A percentile compares a stretch with the other conserved stretches of the same genome.
Evolutionary conservation across 2,888 invertebrate genomes (phyloP).

Genomic region (Cheilosia vulpina): DNA sequence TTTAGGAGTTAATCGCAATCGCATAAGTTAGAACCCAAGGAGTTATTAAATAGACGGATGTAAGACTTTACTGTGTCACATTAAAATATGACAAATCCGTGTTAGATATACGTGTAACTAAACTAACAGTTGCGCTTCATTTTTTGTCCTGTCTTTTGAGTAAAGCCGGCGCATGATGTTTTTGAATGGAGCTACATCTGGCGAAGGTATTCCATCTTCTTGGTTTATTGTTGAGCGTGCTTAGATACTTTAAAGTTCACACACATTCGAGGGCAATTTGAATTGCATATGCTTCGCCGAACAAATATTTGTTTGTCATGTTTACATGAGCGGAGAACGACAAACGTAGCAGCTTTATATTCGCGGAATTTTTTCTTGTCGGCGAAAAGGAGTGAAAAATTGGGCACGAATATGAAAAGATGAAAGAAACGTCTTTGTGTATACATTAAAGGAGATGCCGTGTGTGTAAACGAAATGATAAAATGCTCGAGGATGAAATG

Average conservation of each 20-base stretch:
- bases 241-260: constrained; percentile 56
- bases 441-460: constrained; percentile 35
- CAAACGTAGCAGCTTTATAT: constrained; percentile 14
- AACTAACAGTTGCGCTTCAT: constrained; percentile 4
- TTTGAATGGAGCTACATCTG: constrained; percentile 25
- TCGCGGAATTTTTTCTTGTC: constrained; percentile 4
- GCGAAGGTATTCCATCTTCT: constrained; percentile 30
- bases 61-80: constrained; percentile 64
- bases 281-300: constrained; percentile 20
- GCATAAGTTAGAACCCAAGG: constrained; percentile 21
- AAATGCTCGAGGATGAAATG: constrained; percentile 21
- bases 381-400: constrained; percentile 53
- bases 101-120: constrained; percentile 44
- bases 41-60: constrained; percentile 25
- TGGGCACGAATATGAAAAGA: constrained; percentile 48
- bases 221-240: constrained; percentile 55
- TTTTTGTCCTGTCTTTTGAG: neutral
- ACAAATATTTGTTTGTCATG: constrained; percentile 35
- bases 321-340: constrained; percentile 48
- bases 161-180: constrained; percentile 31
- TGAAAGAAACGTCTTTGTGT: constrained; percentile 20
- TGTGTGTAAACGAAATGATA: constrained; percentile 35
- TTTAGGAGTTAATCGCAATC: constrained; percentile 56
- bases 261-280: constrained; percentile 50
- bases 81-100: constrained; percentile 66